phyloP scores from a whole-genome alignment of 2,888 invertebrate genomes.

The Cheilosia scutellata region DNA sequence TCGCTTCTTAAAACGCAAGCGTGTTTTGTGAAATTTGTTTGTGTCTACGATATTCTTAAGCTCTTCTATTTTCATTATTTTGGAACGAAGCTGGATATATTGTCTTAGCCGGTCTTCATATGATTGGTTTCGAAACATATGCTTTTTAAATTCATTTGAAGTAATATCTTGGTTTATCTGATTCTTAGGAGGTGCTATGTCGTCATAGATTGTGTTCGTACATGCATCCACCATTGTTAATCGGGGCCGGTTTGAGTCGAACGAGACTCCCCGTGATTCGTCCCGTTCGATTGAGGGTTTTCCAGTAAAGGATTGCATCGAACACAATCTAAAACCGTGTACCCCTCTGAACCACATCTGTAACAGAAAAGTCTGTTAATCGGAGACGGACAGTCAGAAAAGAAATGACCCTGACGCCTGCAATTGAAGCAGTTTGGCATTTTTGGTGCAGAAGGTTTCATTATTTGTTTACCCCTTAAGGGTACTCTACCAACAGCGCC shows the following conservation, averaged over 20 bases:
- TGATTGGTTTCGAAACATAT: neutral
- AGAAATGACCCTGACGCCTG: neutral
- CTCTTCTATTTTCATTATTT: neutral
- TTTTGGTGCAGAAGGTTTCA: neutral
- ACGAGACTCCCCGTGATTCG: neutral
- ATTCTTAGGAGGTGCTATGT: neutral
- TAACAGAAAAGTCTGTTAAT: neutral
- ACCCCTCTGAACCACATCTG: neutral
- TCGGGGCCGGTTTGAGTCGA: neutral
- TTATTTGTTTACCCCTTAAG: neutral
- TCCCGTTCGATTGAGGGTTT: conserved; percentile 3
- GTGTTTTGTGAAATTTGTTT: neutral
- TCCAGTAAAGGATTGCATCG: neutral
- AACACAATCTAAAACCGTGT: neutral
- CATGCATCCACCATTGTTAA: neutral
- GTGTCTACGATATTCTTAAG: neutral
- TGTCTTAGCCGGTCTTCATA: neutral
- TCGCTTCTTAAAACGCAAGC: no score
- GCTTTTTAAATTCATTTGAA: neutral
- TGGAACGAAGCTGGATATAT: neutral
- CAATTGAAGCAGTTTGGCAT: neutral
- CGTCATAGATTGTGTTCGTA: neutral
- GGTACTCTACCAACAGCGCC: no score
- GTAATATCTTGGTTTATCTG: no score
- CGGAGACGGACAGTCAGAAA: neutral